Conservation (phyloP, 2,113 vertebrate genomes). For the Chloropsis cyanopogon region DNA sequence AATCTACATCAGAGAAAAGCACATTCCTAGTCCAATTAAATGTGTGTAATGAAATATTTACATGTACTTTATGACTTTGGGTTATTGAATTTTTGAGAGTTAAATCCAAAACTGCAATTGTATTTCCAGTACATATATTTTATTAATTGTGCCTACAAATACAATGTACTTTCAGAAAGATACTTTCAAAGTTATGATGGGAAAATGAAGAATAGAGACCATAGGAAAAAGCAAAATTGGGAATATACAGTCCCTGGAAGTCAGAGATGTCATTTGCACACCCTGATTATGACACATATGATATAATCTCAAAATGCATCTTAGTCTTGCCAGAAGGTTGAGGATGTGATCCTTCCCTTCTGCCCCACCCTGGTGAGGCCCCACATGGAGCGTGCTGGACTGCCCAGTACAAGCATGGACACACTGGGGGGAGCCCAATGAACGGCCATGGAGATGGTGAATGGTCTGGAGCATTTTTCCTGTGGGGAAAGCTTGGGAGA, state of each 20-base stretch:
- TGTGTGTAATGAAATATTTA: slow-evolving; percentile 38
- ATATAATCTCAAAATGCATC: neutral
- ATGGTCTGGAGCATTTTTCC: neutral
- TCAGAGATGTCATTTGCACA: neutral
- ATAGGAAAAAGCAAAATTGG: neutral
- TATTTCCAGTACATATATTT: slow-evolving; percentile 5
- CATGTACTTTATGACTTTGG: neutral
- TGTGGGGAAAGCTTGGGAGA: neutral
- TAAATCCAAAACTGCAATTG: neutral
- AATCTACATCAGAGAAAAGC: slow-evolving; percentile 2
- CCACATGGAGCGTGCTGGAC: neutral
- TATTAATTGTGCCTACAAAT: neutral
- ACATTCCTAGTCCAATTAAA: slow-evolving; percentile 6
- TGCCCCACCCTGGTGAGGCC: neutral
- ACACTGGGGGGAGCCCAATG: neutral
- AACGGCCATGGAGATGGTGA: neutral
- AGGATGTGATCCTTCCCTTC: neutral
- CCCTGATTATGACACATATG: neutral
- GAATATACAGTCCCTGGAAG: neutral
- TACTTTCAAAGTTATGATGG: neutral
- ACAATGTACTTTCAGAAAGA: neutral
- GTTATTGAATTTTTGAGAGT: slow-evolving; percentile 19
- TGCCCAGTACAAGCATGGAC: neutral
- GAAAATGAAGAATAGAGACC: neutral
- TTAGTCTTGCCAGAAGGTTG: neutral